Conservation (phyloP, 2,888 invertebrate genomes). For the Drosophila setosimentum region DNA sequence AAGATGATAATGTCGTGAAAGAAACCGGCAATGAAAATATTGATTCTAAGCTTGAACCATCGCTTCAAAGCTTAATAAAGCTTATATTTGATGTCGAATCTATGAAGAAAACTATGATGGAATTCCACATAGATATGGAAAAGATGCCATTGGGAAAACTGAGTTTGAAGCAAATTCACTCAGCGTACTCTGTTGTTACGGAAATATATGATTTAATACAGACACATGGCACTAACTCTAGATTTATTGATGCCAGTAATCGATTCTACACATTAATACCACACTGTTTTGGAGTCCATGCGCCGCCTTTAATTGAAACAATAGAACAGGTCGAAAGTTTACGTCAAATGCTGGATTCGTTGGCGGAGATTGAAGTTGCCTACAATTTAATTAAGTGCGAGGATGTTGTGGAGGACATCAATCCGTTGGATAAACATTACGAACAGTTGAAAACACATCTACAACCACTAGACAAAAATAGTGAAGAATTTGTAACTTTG, state of each 20-base stretch:
- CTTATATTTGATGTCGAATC: constrained; percentile 95
- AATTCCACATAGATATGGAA: constrained; percentile 98
- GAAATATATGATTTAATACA: constrained; percentile 88
- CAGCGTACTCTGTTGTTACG: constrained; percentile 92
- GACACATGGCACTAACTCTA: constrained; percentile 84
- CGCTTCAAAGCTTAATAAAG: constrained; percentile 93
- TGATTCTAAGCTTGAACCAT: constrained; percentile 89
- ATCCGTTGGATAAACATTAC: constrained; percentile 94
- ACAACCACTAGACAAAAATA: constrained; percentile 88
- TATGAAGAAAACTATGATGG: constrained; percentile 97
- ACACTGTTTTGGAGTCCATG: constrained; percentile 95
- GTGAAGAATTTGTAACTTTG: constrained; percentile 91
- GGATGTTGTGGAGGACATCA: constrained; percentile 82
- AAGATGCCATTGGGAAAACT: constrained; percentile 99
- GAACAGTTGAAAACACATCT: constrained; percentile 94
- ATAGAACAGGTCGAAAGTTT: constrained; percentile 90
- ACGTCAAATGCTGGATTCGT: constrained; percentile 94
- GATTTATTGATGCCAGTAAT: constrained; percentile 94
- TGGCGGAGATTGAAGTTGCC: constrained; percentile 98
- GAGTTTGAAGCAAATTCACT: constrained; percentile 94
- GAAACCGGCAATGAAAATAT: constrained; percentile 53
- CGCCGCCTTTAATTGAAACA: constrained; percentile 92
- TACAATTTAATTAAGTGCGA: constrained; percentile 92
- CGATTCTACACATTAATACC: constrained; percentile 98
- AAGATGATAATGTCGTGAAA: constrained; percentile 86